Evolutionary conservation across 2,113 vertebrate species (phyloP), one percentile per base, ranked within the genome.

Genomic region (Cavia porcellus): DNA sequence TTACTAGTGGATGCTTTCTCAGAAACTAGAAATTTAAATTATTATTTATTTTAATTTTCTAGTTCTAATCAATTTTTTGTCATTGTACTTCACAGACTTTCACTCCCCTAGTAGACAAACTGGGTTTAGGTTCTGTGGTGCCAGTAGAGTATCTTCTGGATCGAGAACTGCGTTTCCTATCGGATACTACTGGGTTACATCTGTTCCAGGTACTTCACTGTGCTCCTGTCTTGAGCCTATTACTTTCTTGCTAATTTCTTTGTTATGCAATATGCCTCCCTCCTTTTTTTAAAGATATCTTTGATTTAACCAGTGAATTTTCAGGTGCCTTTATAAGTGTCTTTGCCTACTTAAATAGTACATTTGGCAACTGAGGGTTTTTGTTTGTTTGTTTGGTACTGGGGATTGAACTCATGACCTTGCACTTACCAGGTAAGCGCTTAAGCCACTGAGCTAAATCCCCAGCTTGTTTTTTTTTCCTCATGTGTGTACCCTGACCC

Each of bases 71-170:
- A 86, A 35, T 92, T 94, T 96, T 24, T 95, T 97, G 11, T 95
- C 64, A 13, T 97, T 97, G 4, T 98, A 89, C 20, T 38, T 98
- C 92, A 95, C 98, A 99, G 99, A 99, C 99, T 83, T 99, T 99
- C 96, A 99, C 99, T 98, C 98, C 99, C 50, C 98, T 99, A 32
- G 99, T 99, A 98, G 99, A 99, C 98, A 99, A 99, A 93, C 98
- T 99, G 96, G 99, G 99, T 80, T 98, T 99, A 96, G 99, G 99
- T 32, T 98, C 99, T 64, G 96, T 99, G 92, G 99, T 99, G 98
- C 99, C 99, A 86, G 99, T 99, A 61, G 99, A 99, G 98, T 99
- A 99, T 97, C 99, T 99, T 98, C 98, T 99, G 98, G 99, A 98
- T 96, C 99, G 98, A 97, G 99, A 99, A 86, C 98, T 99, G 96